These are phyloP conservation scores for Gymnorhina tibicen DNA, from an alignment of 2,113 vertebrate species.

Conservation along the genomic window DNA sequence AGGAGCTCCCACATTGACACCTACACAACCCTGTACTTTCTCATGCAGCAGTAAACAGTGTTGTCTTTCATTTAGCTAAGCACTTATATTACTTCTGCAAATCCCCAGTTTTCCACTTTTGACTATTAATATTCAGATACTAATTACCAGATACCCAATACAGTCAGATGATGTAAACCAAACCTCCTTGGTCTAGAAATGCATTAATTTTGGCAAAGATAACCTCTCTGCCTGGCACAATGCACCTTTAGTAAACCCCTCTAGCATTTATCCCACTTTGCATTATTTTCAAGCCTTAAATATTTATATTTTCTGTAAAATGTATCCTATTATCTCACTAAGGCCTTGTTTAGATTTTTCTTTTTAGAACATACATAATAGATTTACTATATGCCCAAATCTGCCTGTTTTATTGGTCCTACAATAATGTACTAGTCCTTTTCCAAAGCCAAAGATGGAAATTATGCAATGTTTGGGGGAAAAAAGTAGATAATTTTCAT, in stretches of 20 bases:
- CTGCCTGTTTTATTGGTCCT: background rate
- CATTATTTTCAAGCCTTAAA: background rate
- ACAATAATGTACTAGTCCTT: background rate
- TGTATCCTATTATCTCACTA: background rate
- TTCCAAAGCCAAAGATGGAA: background rate
- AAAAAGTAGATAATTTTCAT: background rate
- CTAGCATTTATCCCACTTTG: background rate
- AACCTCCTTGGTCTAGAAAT: background rate
- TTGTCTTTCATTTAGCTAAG: background rate
- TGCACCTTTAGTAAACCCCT: background rate
- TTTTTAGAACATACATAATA: background rate
- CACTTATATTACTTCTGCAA: background rate
- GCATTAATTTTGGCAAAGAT: background rate
- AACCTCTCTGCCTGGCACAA: background rate
- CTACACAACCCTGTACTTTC: background rate
- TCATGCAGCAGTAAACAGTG: background rate
- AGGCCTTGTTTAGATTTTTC: background rate
- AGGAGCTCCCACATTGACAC: background rate
- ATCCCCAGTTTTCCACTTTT: background rate
- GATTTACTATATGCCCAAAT: background rate
- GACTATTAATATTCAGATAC: background rate
- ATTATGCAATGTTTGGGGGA: accelerated
- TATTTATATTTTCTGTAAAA: background rate
- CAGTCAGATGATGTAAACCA: background rate
- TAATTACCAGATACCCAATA: background rate